These are phyloP conservation scores for Hemibagrus guttatus DNA, from an alignment of 2,797 vertebrate genomes.

Conservation along the genomic window DNA sequence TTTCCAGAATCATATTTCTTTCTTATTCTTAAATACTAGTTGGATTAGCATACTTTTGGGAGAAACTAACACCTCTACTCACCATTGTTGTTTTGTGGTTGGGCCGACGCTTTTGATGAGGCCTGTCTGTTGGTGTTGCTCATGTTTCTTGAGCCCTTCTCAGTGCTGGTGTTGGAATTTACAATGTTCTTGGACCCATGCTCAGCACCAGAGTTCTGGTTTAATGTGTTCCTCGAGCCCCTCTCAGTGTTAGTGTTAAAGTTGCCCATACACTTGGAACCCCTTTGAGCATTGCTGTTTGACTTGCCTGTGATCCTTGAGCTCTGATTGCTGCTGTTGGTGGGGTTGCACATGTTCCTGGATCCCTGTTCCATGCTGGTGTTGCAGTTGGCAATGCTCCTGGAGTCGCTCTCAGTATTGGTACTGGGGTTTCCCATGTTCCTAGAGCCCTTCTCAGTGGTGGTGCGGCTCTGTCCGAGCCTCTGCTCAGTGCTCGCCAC, in stretches of 20 bases:
- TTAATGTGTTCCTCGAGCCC: background rate
- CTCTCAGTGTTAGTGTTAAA: conserved; percentile 11
- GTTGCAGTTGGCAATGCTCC: conserved; percentile 6
- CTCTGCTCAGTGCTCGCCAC: conserved; percentile 65
- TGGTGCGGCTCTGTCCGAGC: conserved; percentile 62
- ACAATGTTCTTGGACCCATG: background rate
- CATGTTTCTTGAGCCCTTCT: conserved; percentile 45
- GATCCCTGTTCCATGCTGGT: background rate
- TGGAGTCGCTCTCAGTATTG: background rate
- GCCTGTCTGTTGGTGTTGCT: conserved; percentile 32
- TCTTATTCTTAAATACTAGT: background rate
- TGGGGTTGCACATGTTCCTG: conserved; percentile 1
- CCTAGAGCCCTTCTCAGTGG: conserved; percentile 47
- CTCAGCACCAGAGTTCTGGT: background rate
- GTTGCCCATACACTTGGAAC: background rate
- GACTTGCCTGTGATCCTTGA: conserved; percentile 5
- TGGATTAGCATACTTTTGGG: background rate
- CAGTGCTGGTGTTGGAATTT: background rate
- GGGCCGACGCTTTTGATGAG: conserved; percentile 59
- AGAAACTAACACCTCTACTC: conserved; percentile 51
- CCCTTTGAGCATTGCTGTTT: conserved; percentile 6
- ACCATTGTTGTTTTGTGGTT: conserved; percentile 67
- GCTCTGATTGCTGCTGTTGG: background rate
- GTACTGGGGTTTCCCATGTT: conserved; percentile 53
- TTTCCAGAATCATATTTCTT: background rate